Evolutionary conservation across 2,797 vertebrate genomes (phyloP), one percentile per base, ranked within the genome.

Genomic region (Uromys caudimaculatus): DNA sequence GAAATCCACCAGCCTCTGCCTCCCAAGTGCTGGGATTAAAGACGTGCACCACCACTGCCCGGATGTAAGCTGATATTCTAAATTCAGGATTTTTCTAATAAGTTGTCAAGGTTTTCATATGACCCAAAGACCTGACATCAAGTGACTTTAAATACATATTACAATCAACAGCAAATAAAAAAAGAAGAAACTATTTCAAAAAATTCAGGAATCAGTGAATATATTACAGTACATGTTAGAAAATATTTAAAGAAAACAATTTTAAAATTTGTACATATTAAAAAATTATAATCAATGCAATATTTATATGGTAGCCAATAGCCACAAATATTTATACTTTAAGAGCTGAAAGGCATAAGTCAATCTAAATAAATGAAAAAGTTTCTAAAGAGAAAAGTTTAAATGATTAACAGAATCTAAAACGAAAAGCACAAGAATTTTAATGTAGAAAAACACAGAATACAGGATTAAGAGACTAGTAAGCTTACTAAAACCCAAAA

Each of bases 391-490:
- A 78, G 52, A 81, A 79, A 81, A 86, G 21, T 41, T 76, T 54
- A 56, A 86, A 89, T 93, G 82, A 19, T 75, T 54, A 93, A 24
- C 38, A 93, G 44, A 90, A 58, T n/a, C 75, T 17, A 69, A 47
- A 60, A 84, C 64, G 6, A 10, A 93, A 94, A 79, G 76, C 44
- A 92, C 24, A 11, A 95, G 89, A 89, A 78, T 62, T 54, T 69
- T 38, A 95, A 92, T 90, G n/a, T 41, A 50, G 52, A 90, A 92
- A 21, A 60, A 79, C 29, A 54, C 47, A 95, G 83, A 79, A 88
- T 32, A 41, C 11, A 73, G 32, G 24, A 29, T 69, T 86, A 92
- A 90, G 81, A 93, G 50, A 93, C 16, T 24, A 93, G 93, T 83
- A 93, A 11, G 7, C 86, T 71, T 64, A 69, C 35, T 44, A 38